phyloP scores from a whole-genome alignment of 92 coral and sea anemone species.

The Palythoa heliodiscus region DNA sequence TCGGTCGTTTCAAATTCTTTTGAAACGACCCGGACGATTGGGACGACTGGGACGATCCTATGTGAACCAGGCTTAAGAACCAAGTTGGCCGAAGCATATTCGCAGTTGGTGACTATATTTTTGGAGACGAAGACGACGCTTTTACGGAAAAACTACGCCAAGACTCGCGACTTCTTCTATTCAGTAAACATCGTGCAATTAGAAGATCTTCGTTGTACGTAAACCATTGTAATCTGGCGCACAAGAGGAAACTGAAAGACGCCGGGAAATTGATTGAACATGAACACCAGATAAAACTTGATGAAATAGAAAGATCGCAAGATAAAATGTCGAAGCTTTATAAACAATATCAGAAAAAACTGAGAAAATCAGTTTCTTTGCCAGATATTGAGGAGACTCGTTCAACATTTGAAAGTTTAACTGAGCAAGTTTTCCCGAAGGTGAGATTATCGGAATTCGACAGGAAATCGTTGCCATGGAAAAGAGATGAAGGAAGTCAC shows the following conservation, averaged over 20 bases:
- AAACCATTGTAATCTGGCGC: conserved; percentile 66
- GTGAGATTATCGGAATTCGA: not conserved
- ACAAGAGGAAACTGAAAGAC: conserved; percentile 58
- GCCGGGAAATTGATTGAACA: conserved; percentile 57
- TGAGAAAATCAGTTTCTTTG: not conserved
- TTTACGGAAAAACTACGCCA: conserved; percentile 65
- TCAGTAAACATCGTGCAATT: conserved; percentile 56
- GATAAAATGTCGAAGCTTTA: conserved; percentile 28
- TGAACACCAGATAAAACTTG: conserved; percentile 47
- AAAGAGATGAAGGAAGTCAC: conserved; percentile 3
- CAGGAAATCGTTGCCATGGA: conserved; percentile 19
- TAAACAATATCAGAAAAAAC: conserved; percentile 24
- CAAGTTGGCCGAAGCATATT: not conserved
- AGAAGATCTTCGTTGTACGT: conserved; percentile 75
- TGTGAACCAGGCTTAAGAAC: too few species aligned
- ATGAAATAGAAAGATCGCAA: conserved; percentile 61
- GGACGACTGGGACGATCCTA: too few species aligned
- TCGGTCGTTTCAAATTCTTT: too few species aligned
- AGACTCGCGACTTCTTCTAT: conserved; percentile 79
- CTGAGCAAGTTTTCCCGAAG: not conserved
- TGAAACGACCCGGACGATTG: too few species aligned
- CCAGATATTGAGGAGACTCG: conserved; percentile 19
- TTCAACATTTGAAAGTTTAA: not conserved
- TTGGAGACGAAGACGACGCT: conserved; percentile 9
- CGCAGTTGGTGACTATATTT: not conserved